Percentiles rank a stretch among this genome's conserved stretches.
Evolutionary conservation across 1,140 invertebrate species (phyloP).

Genomic region (Procambarus clarkii): DNA sequence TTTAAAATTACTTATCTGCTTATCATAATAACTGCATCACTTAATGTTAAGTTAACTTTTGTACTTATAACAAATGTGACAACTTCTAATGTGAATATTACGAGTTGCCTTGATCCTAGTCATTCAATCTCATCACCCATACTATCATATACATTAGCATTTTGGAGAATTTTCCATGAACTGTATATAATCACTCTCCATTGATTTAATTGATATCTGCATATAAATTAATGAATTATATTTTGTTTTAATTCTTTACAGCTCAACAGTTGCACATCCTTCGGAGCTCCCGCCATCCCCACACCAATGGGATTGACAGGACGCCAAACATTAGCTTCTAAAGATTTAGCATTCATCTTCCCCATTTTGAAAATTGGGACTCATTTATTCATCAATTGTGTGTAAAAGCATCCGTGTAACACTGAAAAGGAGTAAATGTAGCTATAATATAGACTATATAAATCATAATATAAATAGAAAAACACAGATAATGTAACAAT

Average conservation of each 20-base stretch:
- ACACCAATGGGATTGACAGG: constrained; percentile 90
- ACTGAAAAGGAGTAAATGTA: background rate
- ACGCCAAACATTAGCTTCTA: constrained; percentile 62
- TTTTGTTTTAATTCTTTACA: constrained; percentile 79
- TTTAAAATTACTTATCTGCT: no score
- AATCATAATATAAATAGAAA: background rate
- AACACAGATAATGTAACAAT: background rate
- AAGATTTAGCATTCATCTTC: background rate
- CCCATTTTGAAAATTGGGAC: background rate
- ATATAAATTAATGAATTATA: constrained; percentile 5
- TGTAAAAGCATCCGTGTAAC: background rate
- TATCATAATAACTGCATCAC: no score
- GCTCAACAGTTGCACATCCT: constrained; percentile 97
- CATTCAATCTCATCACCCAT: no score
- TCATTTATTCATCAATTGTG: background rate
- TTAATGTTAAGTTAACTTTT: no score
- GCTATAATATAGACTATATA: background rate
- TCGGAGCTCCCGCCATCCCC: constrained; percentile 97
- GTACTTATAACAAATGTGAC: no score
- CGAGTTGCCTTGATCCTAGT: no score
- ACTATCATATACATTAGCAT: no score
- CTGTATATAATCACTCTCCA: background rate
- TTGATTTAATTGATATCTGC: background rate
- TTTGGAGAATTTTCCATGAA: background rate
- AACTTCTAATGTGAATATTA: no score